These are phyloP conservation scores for Sandelia bainsii DNA, from an alignment of 2,797 vertebrate species.

Conservation along the genomic window DNA sequence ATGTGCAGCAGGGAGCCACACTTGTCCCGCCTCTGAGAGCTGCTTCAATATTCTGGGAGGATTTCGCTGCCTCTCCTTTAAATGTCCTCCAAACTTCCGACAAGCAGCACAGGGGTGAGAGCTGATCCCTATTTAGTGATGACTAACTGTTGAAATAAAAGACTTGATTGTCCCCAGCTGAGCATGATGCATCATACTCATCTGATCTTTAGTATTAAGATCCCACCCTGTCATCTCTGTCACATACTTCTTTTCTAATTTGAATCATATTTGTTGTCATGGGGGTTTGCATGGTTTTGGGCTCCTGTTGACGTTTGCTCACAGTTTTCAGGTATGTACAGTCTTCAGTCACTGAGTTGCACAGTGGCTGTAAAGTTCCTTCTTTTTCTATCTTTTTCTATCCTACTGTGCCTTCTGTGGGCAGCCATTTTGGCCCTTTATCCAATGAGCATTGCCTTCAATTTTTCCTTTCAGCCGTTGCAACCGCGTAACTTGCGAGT, in stretches of 20 bases:
- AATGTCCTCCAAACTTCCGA: slow-evolving; percentile 89
- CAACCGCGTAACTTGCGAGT: slow-evolving; percentile 92
- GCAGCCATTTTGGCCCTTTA: slow-evolving; percentile 2
- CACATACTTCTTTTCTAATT: background rate
- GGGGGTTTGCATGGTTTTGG: background rate
- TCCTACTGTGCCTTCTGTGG: background rate
- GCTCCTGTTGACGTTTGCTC: background rate
- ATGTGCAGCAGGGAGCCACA: slow-evolving; percentile 89
- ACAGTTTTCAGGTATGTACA: background rate
- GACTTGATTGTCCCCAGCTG: background rate
- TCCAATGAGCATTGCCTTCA: slow-evolving; percentile 29
- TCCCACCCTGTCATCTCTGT: background rate
- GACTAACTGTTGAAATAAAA: slow-evolving; percentile 4
- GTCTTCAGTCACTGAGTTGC: background rate
- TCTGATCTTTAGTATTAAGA: background rate
- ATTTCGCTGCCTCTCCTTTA: slow-evolving; percentile 89
- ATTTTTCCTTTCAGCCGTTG: slow-evolving; percentile 90
- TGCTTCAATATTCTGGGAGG: slow-evolving; percentile 94
- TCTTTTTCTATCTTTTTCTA: background rate
- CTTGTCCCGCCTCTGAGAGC: slow-evolving; percentile 87
- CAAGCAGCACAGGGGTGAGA: slow-evolving; percentile 88
- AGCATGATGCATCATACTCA: background rate
- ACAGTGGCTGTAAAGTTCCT: no score
- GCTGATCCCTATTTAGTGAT: background rate
- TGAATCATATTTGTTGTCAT: background rate